A percentile compares a stretch with the other conserved stretches of the same genome.
Evolutionary conservation across 2,797 vertebrate species (phyloP).

Genomic region (Dendrocincla tyrannina): DNA sequence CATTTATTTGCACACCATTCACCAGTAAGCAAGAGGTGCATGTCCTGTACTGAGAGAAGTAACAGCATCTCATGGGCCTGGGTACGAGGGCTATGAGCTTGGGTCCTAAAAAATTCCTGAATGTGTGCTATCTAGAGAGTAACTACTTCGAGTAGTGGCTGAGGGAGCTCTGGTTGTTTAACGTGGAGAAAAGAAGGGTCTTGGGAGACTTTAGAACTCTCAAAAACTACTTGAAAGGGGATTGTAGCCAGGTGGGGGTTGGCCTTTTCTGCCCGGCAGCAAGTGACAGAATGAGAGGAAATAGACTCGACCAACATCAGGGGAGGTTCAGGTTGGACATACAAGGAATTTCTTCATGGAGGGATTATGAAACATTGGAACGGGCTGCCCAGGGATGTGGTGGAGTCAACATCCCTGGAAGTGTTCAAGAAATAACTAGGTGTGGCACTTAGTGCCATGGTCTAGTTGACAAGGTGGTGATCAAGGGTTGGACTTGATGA

Average conservation of each 20-base stretch:
- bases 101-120: not conserved
- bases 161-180: not conserved
- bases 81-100: not conserved
- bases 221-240: not conserved
- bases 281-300: not conserved
- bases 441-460: not conserved
- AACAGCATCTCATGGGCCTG: fast-evolving
- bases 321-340: not conserved
- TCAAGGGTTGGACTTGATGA: not conserved
- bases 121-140: not conserved
- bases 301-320: not conserved
- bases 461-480: fast-evolving
- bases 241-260: too few relatives aligned
- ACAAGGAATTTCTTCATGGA: not conserved
- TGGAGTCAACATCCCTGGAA: not conserved
- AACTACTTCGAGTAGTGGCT: not conserved
- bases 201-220: not conserved
- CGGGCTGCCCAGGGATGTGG: not conserved
- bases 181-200: not conserved
- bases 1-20: not conserved
- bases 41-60: not conserved
- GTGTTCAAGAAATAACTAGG: not conserved
- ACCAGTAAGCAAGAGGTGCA: fast-evolving
- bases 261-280: not conserved
- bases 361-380: not conserved